phyloP scores from a whole-genome alignment of 2,113 vertebrate genomes.

The Arizona elegans region DNA sequence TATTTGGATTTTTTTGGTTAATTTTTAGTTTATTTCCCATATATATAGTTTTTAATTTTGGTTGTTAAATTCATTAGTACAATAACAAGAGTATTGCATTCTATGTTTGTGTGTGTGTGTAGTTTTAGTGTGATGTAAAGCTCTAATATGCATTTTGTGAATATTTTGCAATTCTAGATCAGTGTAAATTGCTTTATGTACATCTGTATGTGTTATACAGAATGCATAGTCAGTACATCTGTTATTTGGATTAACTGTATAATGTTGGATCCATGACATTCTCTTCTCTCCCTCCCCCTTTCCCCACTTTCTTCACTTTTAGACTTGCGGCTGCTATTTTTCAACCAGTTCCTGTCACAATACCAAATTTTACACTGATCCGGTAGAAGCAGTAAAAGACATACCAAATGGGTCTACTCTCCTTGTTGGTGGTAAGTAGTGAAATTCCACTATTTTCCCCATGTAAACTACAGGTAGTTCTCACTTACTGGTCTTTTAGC shows the following conservation, averaged over 20 bases:
- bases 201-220: background rate
- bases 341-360: slow-evolving; percentile 75
- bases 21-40: background rate
- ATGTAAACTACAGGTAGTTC: background rate
- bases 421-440: slow-evolving; percentile 88
- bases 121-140: background rate
- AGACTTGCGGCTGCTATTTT: slow-evolving; percentile 80
- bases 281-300: background rate
- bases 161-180: background rate
- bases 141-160: background rate
- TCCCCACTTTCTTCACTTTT: slow-evolving; percentile 12
- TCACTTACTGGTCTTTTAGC: background rate
- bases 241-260: background rate
- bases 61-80: background rate
- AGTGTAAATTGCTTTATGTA: background rate
- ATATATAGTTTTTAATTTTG: background rate
- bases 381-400: slow-evolving; percentile 90
- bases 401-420: slow-evolving; percentile 86
- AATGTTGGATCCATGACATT: background rate
- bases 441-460: background rate
- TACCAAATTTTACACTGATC: slow-evolving; percentile 83
- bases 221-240: no score
- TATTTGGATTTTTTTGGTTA: background rate
- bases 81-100: background rate
- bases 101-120: background rate